Percentiles rank a stretch among this genome's conserved stretches.
These are phyloP conservation scores for Chrysomela aeneicollis DNA, from an alignment of 2,888 invertebrate genomes.

Conservation along the genomic window DNA sequence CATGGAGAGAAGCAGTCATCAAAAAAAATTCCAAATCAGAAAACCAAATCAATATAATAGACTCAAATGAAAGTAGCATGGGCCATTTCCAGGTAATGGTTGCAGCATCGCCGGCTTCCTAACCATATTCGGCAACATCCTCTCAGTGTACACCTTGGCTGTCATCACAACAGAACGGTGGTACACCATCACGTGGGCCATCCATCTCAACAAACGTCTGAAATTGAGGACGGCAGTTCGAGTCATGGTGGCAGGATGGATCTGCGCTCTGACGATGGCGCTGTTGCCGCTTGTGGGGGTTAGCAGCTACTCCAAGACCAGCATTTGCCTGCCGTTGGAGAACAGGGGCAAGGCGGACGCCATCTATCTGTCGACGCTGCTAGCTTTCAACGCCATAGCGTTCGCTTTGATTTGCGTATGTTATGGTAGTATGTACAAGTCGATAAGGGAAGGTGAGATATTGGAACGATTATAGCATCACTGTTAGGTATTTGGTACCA, in stretches of 20 bases:
- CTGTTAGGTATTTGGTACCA: too few species aligned
- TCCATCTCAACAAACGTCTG: slow-evolving; percentile 69
- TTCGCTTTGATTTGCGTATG: slow-evolving; percentile 71
- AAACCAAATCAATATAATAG: too few species aligned
- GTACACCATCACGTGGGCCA: slow-evolving; percentile 69
- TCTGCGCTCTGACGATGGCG: slow-evolving; percentile 67
- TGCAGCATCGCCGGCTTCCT: slow-evolving; percentile 72
- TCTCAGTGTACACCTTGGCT: slow-evolving; percentile 72
- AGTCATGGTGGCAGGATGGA: slow-evolving; percentile 69
- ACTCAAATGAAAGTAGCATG: too few species aligned
- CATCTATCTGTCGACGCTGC: slow-evolving; percentile 65
- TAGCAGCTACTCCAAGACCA: slow-evolving; percentile 71
- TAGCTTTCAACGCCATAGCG: slow-evolving; percentile 69
- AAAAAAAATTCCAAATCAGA: too few species aligned
- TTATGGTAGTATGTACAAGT: slow-evolving; percentile 70
- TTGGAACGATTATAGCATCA: too few species aligned
- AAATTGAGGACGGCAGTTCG: slow-evolving; percentile 66
- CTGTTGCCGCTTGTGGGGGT: slow-evolving; percentile 69
- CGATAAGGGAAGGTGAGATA: slow-evolving; percentile 60
- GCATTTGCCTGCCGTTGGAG: slow-evolving; percentile 73
- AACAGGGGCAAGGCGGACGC: slow-evolving; percentile 64
- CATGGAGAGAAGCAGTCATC: too few species aligned
- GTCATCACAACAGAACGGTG: slow-evolving; percentile 71
- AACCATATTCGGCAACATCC: slow-evolving; percentile 70
- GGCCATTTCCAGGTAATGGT: slow-evolving; percentile 61